Evolutionary conservation across 2,888 invertebrate genomes (phyloP).

Genomic region (Apomyelois bistriatella): DNA sequence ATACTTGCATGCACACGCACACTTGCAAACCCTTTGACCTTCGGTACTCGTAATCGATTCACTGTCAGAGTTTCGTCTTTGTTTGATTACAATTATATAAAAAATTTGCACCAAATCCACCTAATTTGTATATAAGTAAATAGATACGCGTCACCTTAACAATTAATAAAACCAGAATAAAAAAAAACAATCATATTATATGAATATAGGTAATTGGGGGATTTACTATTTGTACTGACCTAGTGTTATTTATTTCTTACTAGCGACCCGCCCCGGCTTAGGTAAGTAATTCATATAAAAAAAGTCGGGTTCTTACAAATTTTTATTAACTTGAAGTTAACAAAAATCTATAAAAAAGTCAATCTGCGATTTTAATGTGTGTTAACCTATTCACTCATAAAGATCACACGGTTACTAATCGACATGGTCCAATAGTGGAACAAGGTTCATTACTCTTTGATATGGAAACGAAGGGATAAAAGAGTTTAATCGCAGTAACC

Average conservation of each 20-base stretch:
- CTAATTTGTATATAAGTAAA: neutral
- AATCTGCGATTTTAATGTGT: no score
- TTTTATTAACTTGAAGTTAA: no score
- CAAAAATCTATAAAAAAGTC: no score
- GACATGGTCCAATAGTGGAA: slow-evolving; percentile 66
- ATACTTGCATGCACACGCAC: slow-evolving; percentile 77
- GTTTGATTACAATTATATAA: slow-evolving; percentile 57
- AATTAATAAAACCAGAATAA: neutral
- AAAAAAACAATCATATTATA: no score
- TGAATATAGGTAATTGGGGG: no score
- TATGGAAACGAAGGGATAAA: slow-evolving; percentile 79
- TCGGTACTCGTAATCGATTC: slow-evolving; percentile 74
- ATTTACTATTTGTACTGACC: no score
- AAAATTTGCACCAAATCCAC: slow-evolving; percentile 26
- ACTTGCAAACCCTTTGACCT: slow-evolving; percentile 73
- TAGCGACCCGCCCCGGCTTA: no score
- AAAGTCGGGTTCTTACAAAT: neutral
- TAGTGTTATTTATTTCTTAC: no score
- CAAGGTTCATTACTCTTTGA: slow-evolving; percentile 80
- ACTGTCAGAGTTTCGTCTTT: slow-evolving; percentile 63
- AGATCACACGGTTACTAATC: slow-evolving; percentile 71
- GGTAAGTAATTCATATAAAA: neutral
- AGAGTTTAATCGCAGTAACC: slow-evolving; percentile 79
- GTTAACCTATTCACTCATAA: slow-evolving; percentile 34
- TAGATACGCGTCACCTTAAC: neutral